These are phyloP conservation scores for Alouatta palliata DNA, from an alignment of 2,113 vertebrate species.

Conservation along the genomic window DNA sequence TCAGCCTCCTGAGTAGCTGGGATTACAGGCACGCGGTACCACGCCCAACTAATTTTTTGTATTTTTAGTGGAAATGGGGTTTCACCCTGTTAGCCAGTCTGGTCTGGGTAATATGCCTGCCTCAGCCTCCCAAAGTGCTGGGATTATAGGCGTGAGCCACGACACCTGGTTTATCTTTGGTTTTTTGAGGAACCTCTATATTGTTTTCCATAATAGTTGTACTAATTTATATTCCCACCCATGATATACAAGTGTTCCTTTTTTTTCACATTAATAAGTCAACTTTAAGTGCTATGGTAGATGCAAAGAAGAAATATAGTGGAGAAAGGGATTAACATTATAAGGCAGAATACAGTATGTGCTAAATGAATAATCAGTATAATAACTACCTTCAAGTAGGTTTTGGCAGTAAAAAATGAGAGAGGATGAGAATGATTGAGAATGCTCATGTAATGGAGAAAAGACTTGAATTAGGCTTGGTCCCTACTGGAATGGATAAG, in stretches of 20 bases:
- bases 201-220: neutral
- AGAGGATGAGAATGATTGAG: neutral
- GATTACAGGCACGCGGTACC: too few relatives aligned
- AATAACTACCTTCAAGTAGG: neutral
- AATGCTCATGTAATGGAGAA: neutral
- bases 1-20: too few relatives aligned
- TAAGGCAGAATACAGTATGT: neutral
- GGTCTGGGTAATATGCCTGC: too few relatives aligned
- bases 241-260: neutral
- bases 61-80: too few relatives aligned
- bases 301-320: neutral
- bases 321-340: neutral
- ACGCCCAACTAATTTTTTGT: too few relatives aligned
- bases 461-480: neutral
- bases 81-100: too few relatives aligned
- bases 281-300: neutral
- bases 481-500: neutral
- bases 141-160: too few relatives aligned
- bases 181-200: neutral
- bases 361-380: neutral
- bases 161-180: neutral
- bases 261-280: neutral
- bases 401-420: constrained; percentile 28
- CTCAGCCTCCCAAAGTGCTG: too few relatives aligned
- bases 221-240: too few relatives aligned